Evolutionary conservation across 1,140 invertebrate species (phyloP).

Genomic region (Ostrea denselamellosa): DNA sequence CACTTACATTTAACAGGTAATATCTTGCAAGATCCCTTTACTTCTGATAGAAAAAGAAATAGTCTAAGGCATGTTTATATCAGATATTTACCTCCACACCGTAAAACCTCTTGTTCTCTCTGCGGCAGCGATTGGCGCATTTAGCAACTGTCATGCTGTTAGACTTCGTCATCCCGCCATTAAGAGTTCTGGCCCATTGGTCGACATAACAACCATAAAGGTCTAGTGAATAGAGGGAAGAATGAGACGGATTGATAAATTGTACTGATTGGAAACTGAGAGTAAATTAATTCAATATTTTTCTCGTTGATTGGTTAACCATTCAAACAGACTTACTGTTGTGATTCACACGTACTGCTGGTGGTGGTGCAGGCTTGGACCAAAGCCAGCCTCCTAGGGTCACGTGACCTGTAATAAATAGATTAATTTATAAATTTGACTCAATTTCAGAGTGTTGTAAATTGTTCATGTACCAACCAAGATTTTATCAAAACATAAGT

Average conservation of each 20-base stretch:
- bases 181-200: slow-evolving; percentile 16
- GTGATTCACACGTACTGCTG: neutral
- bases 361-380: neutral
- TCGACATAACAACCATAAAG: slow-evolving; percentile 14
- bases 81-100: neutral
- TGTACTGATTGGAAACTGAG: too few species aligned
- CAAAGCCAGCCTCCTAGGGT: neutral
- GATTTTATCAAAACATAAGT: too few species aligned
- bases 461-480: too few species aligned
- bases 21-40: too few species aligned
- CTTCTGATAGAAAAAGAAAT: neutral
- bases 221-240: neutral
- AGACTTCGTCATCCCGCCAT: slow-evolving; percentile 2
- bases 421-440: neutral
- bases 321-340: neutral
- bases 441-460: too few species aligned
- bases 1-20: too few species aligned
- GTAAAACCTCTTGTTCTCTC: neutral
- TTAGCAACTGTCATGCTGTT: neutral
- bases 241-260: neutral
- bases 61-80: neutral
- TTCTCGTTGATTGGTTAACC: neutral
- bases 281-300: too few species aligned
- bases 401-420: neutral
- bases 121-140: neutral